These are phyloP conservation scores for Hippopotamyrus pictus DNA, from an alignment of 2,797 vertebrate genomes.

Conservation along the genomic window DNA sequence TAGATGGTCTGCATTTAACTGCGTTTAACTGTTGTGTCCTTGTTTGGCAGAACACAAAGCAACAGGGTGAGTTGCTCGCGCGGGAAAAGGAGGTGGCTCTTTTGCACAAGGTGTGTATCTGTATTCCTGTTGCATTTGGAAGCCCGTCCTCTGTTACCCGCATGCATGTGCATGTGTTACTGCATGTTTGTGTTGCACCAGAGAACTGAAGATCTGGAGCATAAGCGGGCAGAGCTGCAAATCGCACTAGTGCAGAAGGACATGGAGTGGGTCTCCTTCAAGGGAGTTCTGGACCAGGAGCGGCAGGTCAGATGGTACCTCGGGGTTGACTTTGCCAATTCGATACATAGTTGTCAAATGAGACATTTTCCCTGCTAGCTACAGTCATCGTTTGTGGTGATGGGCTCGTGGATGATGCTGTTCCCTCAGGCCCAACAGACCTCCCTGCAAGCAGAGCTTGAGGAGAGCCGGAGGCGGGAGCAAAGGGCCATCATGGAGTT, in stretches of 20 bases:
- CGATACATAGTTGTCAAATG: not conserved
- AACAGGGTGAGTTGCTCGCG: constrained; percentile 29
- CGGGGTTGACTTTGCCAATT: not conserved
- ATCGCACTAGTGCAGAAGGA: constrained; percentile 38
- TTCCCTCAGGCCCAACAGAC: constrained; percentile 31
- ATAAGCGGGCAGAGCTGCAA: constrained; percentile 41
- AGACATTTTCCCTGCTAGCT: not conserved
- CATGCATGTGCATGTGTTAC: not conserved
- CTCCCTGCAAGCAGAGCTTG: constrained; percentile 45
- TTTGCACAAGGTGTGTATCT: constrained; percentile 33
- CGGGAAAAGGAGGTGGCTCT: constrained; percentile 45
- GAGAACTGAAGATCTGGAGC: constrained; percentile 55
- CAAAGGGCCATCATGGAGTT: constrained; percentile 47
- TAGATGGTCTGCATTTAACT: not conserved
- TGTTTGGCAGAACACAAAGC: constrained; percentile 37
- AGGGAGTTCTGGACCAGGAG: constrained; percentile 45
- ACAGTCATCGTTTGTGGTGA: not conserved
- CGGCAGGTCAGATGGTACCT: constrained; percentile 48
- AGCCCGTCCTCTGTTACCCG: not conserved
- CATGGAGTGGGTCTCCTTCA: constrained; percentile 32
- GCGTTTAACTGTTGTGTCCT: not conserved
- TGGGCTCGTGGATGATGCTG: not conserved
- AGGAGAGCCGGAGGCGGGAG: constrained; percentile 56
- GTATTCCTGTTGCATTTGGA: not conserved
- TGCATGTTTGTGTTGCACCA: constrained; percentile 28